Evolutionary conservation across 2,797 vertebrate species (phyloP), one percentile per base, ranked within the genome.

Genomic region (Protonibea diacanthus): DNA sequence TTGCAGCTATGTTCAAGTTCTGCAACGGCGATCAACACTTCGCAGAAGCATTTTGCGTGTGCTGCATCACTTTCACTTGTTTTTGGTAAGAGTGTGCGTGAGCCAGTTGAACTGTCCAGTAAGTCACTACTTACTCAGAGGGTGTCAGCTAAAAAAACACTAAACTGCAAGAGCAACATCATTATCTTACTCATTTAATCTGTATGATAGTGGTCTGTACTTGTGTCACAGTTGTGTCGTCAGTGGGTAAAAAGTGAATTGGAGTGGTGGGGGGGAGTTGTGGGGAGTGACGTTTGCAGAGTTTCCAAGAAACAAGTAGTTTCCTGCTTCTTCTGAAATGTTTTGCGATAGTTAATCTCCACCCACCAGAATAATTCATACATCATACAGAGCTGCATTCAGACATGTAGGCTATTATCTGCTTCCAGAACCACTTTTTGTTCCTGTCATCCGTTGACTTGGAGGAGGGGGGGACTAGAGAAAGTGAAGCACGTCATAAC

Each of bases 261-360:
- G 33, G 33, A 9, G 33, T 9, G 33, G 33, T 38, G 33, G 33
- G 8, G 33, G 33, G 33, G 29, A 5, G 33, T 7, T 9, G 33
- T 0, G 6, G 33, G 6, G 45, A 25, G 33, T 85, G 76, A 89
- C 10, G 51, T 65, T 38, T 74, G 38, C 49, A 58, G 8, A 44
- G 38, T 85, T 92, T 88, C 83, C 90, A 84, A 83, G 85, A 89
- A 91, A 61, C 74, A 59, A 42, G 17, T 1, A 2, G 49, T 80
- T 90, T 90, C 80, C 82, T 84, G 76, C 66, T 88, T 84, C 83
- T 65, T 25, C 9, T 45, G 80, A 86, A 89, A 61, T 62, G 13
- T 40, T 40, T 25, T 71, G 21, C 13, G 21, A 60, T 62, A 17
- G 5, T 51, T 3, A 42, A 20, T 1, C 5, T 49, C 67, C 71